These are phyloP conservation scores for Parazoanthus darwini DNA, from an alignment of 92 coral and sea anemone species.

Conservation along the genomic window DNA sequence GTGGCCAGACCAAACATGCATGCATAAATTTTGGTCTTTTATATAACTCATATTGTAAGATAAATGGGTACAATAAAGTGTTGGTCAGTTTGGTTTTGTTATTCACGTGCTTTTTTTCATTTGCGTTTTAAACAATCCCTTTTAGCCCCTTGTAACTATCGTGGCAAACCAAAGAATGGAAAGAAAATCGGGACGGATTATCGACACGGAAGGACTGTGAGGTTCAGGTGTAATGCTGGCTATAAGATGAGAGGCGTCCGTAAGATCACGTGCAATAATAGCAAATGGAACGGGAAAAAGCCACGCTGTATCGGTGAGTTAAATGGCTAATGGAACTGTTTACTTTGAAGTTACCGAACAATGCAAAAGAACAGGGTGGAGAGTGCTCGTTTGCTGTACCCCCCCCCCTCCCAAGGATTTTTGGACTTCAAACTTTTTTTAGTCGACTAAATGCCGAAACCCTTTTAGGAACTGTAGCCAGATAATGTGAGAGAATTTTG, in stretches of 20 bases:
- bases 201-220: constrained; percentile 24
- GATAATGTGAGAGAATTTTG: no score
- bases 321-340: neutral
- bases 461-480: no score
- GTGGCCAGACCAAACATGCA: neutral
- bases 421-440: no score
- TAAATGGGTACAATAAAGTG: no score
- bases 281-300: constrained; percentile 16
- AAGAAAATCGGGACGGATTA: constrained; percentile 11
- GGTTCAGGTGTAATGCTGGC: neutral
- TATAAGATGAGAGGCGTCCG: constrained; percentile 8
- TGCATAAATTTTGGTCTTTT: neutral
- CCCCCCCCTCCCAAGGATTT: no score
- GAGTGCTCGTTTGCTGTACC: no score
- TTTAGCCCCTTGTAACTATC: constrained; percentile 20
- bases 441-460: no score
- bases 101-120: neutral
- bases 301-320: constrained; percentile 35
- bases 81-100: neutral
- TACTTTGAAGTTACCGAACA: no score
- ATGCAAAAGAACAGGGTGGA: no score
- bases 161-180: constrained; percentile 13
- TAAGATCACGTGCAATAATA: constrained; percentile 4
- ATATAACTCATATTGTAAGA: no score
- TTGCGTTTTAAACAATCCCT: neutral